Evolutionary conservation across 2,113 vertebrate species (phyloP), one percentile per base, ranked within the genome.

Genomic region (Macaca mulatta): DNA sequence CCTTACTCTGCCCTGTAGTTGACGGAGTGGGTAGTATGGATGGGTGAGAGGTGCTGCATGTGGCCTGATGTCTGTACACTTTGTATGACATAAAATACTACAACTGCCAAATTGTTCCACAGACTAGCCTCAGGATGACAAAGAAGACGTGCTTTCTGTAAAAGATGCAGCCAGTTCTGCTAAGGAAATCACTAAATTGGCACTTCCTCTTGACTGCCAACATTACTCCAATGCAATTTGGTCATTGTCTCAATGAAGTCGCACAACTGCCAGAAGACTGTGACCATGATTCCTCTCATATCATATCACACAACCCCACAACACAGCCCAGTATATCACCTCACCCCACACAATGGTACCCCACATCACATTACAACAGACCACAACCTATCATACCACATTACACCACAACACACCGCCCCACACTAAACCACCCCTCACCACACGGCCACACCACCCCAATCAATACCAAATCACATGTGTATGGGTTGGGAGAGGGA

Each of bases 41-140:
- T 23, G 35, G 35, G 35, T 17, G 23, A 30, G 23, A 55, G 18
- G 23, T 17, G 0, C 23, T 4, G 2, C 8, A 0, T 17, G 27
- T 20, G 27, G 25, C 50, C 40, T 23, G 25, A 10, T 17, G 38
- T 61, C 82, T 17, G 1, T 20, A 18, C 3, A 8, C 30, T 77
- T 50, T 72, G 25, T 9, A 32, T 78, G 81, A 90, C 18, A 61
- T 61, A 55, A 35, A 72, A 61, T 43, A 45, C 25, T 6, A 2
- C 43, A 14, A 13, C 40, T 93, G 81, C 18, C 55, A 43, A 35
- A 43, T n/a, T 78, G n/a, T 40, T 40, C 59, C 69, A 27, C 6
- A 75, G 55, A 70, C 32, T 25, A 69, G 64, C 32, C 75, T 11
- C n/a, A n/a, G 43, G 30, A 8, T 61, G 35, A 40, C 22, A 5